Conservation (phyloP, 2,888 invertebrate genomes). For the Epinotia ramella region DNA sequence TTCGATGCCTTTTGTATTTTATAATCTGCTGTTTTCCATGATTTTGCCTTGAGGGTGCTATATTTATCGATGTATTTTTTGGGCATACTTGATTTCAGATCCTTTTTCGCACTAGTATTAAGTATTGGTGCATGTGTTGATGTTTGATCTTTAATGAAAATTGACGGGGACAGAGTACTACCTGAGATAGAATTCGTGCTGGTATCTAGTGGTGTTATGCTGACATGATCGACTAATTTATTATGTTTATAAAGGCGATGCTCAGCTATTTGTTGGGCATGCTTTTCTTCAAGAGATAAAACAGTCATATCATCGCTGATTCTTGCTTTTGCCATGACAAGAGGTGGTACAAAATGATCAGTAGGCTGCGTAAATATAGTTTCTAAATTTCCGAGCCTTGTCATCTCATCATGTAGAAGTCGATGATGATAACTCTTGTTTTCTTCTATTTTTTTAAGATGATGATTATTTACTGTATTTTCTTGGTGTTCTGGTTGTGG, state of each 20-base stretch:
- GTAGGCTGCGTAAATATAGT: conserved; percentile 81
- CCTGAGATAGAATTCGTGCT: conserved; percentile 43
- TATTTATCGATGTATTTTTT: conserved; percentile 75
- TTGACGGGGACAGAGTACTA: conserved; percentile 52
- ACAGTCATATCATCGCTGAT: conserved; percentile 81
- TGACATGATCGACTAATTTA: conserved; percentile 50
- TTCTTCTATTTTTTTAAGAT: conserved; percentile 70
- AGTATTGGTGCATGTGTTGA: conserved; percentile 51
- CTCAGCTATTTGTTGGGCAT: conserved; percentile 76
- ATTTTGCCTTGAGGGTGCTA: conserved; percentile 63
- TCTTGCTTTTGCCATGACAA: conserved; percentile 83
- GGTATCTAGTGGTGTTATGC: conserved; percentile 45
- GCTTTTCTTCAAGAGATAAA: conserved; percentile 78
- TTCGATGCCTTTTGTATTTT: conserved; percentile 55
- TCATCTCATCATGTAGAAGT: conserved; percentile 76
- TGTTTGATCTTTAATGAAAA: conserved; percentile 47
- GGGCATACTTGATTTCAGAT: conserved; percentile 61
- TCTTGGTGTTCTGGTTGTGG: conserved; percentile 63
- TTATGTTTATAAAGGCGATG: conserved; percentile 60
- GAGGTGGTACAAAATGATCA: conserved; percentile 81
- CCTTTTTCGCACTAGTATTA: conserved; percentile 60
- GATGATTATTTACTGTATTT: conserved; percentile 63
- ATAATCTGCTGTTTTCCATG: conserved; percentile 53
- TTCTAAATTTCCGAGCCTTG: conserved; percentile 75
- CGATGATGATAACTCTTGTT: conserved; percentile 76